Evolutionary conservation across 2,113 vertebrate species (phyloP).

Genomic region (Pan paniscus): DNA sequence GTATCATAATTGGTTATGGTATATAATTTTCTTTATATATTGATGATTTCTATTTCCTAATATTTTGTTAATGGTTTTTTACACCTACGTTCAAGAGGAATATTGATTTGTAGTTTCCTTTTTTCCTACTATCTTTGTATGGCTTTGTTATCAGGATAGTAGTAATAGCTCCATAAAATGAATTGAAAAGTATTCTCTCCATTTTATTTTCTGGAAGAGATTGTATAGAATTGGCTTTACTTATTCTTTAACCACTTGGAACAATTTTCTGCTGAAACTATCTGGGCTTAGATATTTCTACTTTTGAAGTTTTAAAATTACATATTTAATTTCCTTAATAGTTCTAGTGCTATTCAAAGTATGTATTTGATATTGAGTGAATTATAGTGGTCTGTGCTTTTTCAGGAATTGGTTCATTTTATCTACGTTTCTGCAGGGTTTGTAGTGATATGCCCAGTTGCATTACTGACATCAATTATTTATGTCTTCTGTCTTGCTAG

Average conservation of each 20-base stretch:
- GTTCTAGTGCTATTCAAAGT: background rate
- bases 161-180: background rate
- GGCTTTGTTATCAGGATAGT: background rate
- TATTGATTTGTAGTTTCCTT: background rate
- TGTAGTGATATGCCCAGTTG: background rate
- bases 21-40: background rate
- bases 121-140: background rate
- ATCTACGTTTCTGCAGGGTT: background rate
- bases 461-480: background rate
- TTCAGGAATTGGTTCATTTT: background rate
- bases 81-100: background rate
- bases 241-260: background rate
- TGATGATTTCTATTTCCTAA: background rate
- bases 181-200: background rate
- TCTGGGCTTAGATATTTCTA: background rate
- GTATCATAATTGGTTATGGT: background rate
- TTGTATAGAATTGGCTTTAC: background rate
- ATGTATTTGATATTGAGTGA: background rate
- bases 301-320: background rate
- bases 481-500: background rate
- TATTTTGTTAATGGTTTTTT: background rate
- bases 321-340: background rate
- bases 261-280: background rate
- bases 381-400: background rate
- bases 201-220: background rate